Base-by-base conservation (phyloP, 2,888 invertebrate genomes). In the Belgica antarctica region DNA sequence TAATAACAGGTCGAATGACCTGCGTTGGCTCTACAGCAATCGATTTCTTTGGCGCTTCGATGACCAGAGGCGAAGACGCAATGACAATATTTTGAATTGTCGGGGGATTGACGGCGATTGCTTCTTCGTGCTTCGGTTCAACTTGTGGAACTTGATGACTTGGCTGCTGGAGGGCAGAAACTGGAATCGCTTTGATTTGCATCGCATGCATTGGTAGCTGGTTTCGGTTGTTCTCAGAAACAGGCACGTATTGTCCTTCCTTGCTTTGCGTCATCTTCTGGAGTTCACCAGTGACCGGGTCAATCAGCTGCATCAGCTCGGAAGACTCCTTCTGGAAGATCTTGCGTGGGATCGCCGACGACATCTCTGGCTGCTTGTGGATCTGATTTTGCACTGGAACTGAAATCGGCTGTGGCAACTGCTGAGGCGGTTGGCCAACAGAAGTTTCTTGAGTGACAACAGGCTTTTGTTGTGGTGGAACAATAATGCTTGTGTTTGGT, bases 211-310 rank as follows among this genome's bases (percentile, higher is more conserved):
- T 3, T 5, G 57, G 70, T 62, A 70, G 72, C 34, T 72, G 72
- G 17, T 65, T 46, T 34, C 34, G 41, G 8, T 34, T 25, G 41
- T 70, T 15, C 10, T 75, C 77, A 1, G 76, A 72, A 1, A 86
- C 81, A 1, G 87, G 86, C 71, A 87, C 84, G 76, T 87, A 87
- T 73, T 85, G 84, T 10, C 86, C 86, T 75, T 89, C 89, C 75
- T 88, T 89, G 62, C 86, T 86, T 74, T 88, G 87, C 74, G 86
- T 82, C 84, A 87, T 85, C 0, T 87, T 86, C 71, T 86, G 87
- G 31, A 90, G 79, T 73, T 88, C 80, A 1, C 89, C 89, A 0
- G 89, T 89, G 0, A 89, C 88, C 0, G 89, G 89, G 78, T 90
- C 90, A 52, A 89, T 88, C 17, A 89, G 77, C 2, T 86, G 86